Conservation (phyloP, 2,797 vertebrate genomes). For the Xenops minutus region DNA sequence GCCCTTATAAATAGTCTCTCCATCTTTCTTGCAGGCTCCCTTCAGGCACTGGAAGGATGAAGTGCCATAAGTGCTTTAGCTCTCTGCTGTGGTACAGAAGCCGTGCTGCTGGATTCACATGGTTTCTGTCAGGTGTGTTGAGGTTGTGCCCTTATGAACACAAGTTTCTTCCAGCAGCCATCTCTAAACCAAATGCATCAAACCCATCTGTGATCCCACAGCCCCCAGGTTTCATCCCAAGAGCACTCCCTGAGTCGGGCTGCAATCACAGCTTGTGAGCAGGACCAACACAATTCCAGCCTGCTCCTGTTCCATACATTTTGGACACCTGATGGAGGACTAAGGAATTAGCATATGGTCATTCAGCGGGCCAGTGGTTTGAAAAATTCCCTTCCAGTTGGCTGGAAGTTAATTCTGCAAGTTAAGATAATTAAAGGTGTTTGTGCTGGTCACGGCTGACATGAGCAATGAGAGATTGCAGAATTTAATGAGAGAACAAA, state of each 20-base stretch:
- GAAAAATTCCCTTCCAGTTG: neutral
- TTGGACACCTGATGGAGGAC: neutral
- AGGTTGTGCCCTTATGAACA: neutral
- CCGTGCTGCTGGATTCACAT: neutral
- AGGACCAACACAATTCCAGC: neutral
- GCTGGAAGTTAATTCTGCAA: neutral
- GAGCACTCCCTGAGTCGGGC: neutral
- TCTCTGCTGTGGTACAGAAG: neutral
- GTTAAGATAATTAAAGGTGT: neutral
- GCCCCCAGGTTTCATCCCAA: neutral
- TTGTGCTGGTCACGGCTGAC: neutral
- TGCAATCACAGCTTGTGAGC: neutral
- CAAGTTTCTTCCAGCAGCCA: neutral
- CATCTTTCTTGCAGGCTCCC: neutral
- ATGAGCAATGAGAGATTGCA: neutral
- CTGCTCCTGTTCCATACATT: neutral
- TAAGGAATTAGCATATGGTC: neutral
- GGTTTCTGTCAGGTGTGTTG: fast-evolving
- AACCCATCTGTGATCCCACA: neutral
- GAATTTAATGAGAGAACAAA: neutral
- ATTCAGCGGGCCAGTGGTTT: neutral
- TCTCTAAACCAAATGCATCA: neutral
- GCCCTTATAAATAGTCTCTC: neutral
- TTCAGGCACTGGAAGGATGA: neutral
- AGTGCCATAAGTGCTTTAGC: neutral